These are phyloP conservation scores for Megaceryle torquata DNA, from an alignment of 2,113 vertebrate species.

Conservation along the genomic window DNA sequence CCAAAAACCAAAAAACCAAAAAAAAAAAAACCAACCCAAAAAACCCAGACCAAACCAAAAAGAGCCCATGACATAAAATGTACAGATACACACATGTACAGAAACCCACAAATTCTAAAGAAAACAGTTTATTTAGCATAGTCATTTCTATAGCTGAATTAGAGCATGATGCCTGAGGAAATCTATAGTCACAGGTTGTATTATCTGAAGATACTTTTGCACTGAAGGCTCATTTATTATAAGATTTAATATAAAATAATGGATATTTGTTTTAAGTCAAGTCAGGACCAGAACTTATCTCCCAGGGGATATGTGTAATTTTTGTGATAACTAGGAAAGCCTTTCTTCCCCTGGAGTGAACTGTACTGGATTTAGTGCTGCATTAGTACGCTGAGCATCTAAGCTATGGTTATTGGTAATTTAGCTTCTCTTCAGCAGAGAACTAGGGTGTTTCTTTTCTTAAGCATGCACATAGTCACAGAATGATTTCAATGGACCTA, in stretches of 20 bases:
- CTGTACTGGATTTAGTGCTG: neutral
- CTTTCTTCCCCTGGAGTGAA: constrained; percentile 17
- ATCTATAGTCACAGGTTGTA: neutral
- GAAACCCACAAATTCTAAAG: neutral
- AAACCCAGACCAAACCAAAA: too few relatives aligned
- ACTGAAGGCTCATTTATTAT: constrained; percentile 21
- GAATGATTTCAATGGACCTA: constrained; percentile 12
- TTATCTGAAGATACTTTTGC: neutral
- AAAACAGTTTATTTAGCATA: neutral
- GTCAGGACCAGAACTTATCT: neutral
- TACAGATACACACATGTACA: neutral
- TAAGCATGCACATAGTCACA: neutral
- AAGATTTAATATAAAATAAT: constrained; percentile 32
- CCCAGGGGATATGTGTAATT: neutral
- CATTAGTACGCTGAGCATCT: neutral
- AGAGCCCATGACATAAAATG: neutral
- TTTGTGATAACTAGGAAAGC: constrained; percentile 21
- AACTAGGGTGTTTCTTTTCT: constrained; percentile 12
- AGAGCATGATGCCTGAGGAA: neutral
- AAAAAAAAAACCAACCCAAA: too few relatives aligned
- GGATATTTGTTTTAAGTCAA: constrained; percentile 37
- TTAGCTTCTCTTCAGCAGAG: constrained; percentile 15
- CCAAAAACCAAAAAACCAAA: too few relatives aligned
- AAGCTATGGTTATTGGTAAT: constrained; percentile 5
- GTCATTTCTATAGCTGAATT: neutral